phyloP scores from a whole-genome alignment of 2,797 vertebrate genomes.

The Sylvilagus floridanus region DNA sequence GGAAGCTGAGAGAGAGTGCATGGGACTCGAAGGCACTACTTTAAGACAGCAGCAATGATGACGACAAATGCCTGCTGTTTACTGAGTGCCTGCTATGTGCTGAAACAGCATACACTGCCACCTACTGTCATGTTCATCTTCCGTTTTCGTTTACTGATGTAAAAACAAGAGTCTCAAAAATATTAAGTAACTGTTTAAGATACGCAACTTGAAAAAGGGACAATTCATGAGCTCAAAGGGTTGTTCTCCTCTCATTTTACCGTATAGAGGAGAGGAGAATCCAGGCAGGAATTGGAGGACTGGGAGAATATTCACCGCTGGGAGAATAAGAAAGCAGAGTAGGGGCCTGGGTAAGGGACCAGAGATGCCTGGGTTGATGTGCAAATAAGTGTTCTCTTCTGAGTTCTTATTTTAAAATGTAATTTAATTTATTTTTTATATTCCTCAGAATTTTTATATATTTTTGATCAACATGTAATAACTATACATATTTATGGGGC shows the following conservation, averaged over 20 bases:
- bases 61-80: not conserved
- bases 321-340: not conserved
- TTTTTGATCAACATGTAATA: too few species aligned
- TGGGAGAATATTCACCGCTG: too few species aligned
- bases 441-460: too few species aligned
- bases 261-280: not conserved
- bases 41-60: not conserved
- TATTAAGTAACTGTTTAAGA: not conserved
- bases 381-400: not conserved
- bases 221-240: not conserved
- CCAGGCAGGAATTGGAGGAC: too few species aligned
- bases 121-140: not conserved
- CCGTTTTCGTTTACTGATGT: not conserved
- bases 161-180: not conserved
- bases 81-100: not conserved
- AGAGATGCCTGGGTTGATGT: not conserved
- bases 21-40: not conserved
- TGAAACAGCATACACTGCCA: too few species aligned
- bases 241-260: not conserved
- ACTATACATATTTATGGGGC: too few species aligned
- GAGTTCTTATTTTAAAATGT: too few species aligned
- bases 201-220: not conserved
- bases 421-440: too few species aligned
- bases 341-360: not conserved
- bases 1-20: not conserved